Conservation (phyloP, 2,888 invertebrate genomes). For the Odontothrips loti region DNA sequence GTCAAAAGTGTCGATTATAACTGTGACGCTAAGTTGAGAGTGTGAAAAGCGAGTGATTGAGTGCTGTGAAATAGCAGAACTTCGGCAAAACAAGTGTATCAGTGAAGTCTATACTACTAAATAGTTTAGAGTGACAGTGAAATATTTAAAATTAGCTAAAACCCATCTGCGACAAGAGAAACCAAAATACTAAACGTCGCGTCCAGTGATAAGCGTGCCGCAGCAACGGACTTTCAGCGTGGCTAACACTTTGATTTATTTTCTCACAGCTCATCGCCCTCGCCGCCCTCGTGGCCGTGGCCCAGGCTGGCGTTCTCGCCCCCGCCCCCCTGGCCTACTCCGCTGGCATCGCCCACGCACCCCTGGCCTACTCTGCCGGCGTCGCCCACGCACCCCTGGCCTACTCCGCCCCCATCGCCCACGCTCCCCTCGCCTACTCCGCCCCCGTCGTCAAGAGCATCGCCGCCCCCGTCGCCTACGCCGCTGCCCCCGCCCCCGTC, state of each 20-base stretch:
- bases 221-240: not conserved
- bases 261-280: constrained; percentile 34
- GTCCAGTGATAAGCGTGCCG: not conserved
- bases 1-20: too few species aligned
- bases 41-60: not conserved
- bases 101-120: too few species aligned
- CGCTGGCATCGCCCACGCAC: constrained; percentile 29
- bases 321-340: constrained; percentile 30
- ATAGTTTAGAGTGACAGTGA: too few species aligned
- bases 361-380: constrained; percentile 14
- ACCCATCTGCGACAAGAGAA: too few species aligned
- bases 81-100: too few species aligned
- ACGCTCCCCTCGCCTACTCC: constrained; percentile 37
- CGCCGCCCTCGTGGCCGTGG: constrained; percentile 36
- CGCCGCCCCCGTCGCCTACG: constrained; percentile 22
- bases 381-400: constrained; percentile 33
- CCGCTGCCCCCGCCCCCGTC: constrained; percentile 17
- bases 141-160: too few species aligned
- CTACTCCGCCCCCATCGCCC: constrained; percentile 35
- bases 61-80: too few species aligned
- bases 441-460: constrained; percentile 18
- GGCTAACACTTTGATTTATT: constrained; percentile 16
- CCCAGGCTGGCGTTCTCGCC: constrained; percentile 36
- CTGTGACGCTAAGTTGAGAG: not conserved
- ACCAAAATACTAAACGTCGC: not conserved